A percentile compares a stretch with the other conserved stretches of the same genome.
Evolutionary conservation across 2,113 vertebrate species (phyloP).

Genomic region (Tretioscincus oriximinensis): DNA sequence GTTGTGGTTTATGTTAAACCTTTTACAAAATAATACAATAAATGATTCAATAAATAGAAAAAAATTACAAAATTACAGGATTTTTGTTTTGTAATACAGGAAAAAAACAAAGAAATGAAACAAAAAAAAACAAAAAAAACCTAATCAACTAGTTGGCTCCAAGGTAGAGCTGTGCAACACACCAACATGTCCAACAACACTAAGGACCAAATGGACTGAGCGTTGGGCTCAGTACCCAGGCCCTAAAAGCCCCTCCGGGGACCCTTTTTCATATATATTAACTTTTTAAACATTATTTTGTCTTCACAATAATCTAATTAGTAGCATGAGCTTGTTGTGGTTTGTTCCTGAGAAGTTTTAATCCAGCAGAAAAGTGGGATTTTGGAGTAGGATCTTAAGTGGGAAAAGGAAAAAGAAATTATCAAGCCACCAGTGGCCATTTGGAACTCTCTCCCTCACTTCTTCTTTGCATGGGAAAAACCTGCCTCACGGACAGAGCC

Average conservation of each 20-base stretch:
- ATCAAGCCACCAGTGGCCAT: background rate
- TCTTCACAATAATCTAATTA: constrained; percentile 35
- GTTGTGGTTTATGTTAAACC: constrained; percentile 35
- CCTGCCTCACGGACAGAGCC: background rate
- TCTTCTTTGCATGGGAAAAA: background rate
- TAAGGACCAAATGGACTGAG: constrained; percentile 2
- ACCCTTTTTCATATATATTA: constrained; percentile 41
- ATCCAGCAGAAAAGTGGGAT: constrained; percentile 27
- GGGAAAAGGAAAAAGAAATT: background rate
- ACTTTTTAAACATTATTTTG: constrained; percentile 32
- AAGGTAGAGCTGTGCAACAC: constrained; percentile 33
- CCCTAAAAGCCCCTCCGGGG: background rate
- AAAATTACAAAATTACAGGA: constrained; percentile 62
- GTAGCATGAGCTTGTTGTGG: constrained; percentile 18
- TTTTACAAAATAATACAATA: constrained; percentile 58
- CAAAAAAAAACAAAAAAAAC: background rate
- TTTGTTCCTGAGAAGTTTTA: constrained; percentile 37
- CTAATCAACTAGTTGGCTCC: constrained; percentile 29
- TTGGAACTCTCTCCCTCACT: background rate
- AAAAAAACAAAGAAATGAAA: constrained; percentile 27
- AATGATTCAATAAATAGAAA: constrained; percentile 68
- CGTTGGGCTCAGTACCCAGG: background rate
- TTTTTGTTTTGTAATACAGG: constrained; percentile 53
- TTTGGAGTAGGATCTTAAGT: constrained; percentile 4
- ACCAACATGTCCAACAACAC: constrained; percentile 21